These are phyloP conservation scores for Norana najaformis DNA, from an alignment of 2,888 invertebrate genomes.

Conservation along the genomic window DNA sequence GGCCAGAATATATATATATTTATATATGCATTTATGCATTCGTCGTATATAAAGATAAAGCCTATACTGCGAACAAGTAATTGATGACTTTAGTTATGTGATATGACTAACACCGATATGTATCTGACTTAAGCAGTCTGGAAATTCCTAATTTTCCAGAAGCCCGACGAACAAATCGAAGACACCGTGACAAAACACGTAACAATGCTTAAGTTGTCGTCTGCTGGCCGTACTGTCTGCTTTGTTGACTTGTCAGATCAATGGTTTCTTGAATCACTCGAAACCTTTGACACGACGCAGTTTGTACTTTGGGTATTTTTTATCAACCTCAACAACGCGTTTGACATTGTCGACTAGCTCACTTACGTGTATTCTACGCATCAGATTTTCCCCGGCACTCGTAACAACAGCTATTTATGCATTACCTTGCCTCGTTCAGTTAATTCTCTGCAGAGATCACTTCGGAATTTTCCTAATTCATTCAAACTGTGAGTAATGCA, in stretches of 20 bases:
- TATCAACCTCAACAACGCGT: not conserved
- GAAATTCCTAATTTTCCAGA: not conserved
- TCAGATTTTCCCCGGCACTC: not conserved
- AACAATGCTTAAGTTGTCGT: not conserved
- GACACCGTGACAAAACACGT: not conserved
- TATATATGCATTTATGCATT: too few species aligned
- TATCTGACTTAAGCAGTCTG: not conserved
- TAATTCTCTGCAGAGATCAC: not conserved
- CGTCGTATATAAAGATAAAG: too few species aligned
- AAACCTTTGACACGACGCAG: not conserved
- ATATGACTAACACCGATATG: not conserved
- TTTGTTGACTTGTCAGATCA: not conserved
- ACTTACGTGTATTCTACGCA: not conserved
- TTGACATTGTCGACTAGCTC: not conserved
- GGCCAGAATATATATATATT: too few species aligned
- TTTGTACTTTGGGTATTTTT: conserved; percentile 5
- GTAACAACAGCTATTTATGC: conserved; percentile 4
- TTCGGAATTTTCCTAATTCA: not conserved
- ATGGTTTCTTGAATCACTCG: not conserved
- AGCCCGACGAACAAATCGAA: not conserved
- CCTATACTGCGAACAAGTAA: not conserved
- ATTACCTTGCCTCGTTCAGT: not conserved
- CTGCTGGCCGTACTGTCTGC: not conserved
- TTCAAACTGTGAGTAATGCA: not conserved
- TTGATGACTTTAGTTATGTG: too few species aligned